Conservation (phyloP, 2,113 vertebrate species). For the Sinocyclocheilus maitianheensis region DNA sequence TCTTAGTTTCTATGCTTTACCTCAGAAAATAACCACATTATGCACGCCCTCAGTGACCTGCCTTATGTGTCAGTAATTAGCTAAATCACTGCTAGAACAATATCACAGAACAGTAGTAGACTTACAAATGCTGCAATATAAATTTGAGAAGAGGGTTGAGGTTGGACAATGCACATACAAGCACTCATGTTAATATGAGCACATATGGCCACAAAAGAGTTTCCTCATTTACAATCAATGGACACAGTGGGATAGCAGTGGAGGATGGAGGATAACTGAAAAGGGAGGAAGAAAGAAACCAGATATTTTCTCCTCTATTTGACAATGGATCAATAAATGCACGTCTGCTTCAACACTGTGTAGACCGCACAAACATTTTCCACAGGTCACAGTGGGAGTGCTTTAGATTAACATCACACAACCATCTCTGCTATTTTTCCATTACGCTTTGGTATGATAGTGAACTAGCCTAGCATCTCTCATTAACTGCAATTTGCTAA, state of each 20-base stretch:
- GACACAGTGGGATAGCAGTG: not conserved
- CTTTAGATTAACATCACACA: not conserved
- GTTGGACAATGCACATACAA: not conserved
- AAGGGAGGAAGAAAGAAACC: not conserved
- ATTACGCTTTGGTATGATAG: not conserved
- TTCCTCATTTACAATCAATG: not conserved
- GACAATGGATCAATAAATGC: slow-evolving; percentile 31
- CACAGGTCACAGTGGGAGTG: slow-evolving; percentile 5
- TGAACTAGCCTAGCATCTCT: not conserved
- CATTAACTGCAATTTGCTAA: slow-evolving; percentile 11
- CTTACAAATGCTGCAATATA: not conserved
- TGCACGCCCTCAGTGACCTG: too few species aligned
- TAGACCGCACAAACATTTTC: slow-evolving; percentile 11
- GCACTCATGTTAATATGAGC: not conserved
- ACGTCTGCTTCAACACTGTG: not conserved
- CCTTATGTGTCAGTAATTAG: too few species aligned
- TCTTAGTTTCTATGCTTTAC: not conserved
- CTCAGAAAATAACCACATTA: not conserved
- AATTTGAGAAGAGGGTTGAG: not conserved
- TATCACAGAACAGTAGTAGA: not conserved
- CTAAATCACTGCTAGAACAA: not conserved
- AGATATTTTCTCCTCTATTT: slow-evolving; percentile 36
- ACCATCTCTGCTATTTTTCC: slow-evolving; percentile 13
- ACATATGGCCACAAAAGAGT: not conserved
- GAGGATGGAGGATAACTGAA: not conserved